Evolutionary conservation across 2,888 invertebrate species (phyloP), one percentile per base, ranked within the genome.

Genomic region (Nipponacmea schrenckii): DNA sequence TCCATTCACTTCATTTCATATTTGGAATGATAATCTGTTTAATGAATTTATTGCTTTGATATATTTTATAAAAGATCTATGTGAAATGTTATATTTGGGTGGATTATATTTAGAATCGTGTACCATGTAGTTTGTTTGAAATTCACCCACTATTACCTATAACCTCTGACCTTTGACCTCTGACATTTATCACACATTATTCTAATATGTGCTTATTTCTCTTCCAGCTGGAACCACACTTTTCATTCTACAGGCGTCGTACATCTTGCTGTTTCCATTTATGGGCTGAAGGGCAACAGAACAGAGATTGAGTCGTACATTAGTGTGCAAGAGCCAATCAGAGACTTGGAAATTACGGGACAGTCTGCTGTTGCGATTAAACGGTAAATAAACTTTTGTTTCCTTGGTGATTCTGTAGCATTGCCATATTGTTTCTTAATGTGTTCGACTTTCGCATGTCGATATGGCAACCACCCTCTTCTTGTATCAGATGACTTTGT

Each of bases 291-390:
- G 56, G 24, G 24, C 8, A 56, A 46, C 64, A 67, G 75, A 39
- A 74, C 76, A n/a, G 69, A 70, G 15, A 17, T 79, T 62, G 73
- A 75, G 17, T 76, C 78, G 20, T 76, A 72, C 63, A 27, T 82
- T 39, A 70, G 74, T 67, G 82, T 83, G 20, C 74, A 85, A 71
- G 79, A 80, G 73, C 81, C 80, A 76, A 79, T 85, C 75, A 77
- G 67, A 66, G 79, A 76, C n/a, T 74, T 84, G 5, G 68, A 70
- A 27, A 63, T 85, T 26, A 63, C 69, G 15, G 85, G 85, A 66
- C 82, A 83, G 3, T 46, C 76, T 12, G 77, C 76, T 26, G 76
- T 83, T 17, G 78, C 77, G 68, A 77, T 83, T 64, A 72, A 74
- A 70, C 74, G 77, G 84, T 84, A 79, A 81, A 80, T 76, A 46